Base-by-base conservation (phyloP, 2,888 invertebrate genomes). In the Dicycla oo region DNA sequence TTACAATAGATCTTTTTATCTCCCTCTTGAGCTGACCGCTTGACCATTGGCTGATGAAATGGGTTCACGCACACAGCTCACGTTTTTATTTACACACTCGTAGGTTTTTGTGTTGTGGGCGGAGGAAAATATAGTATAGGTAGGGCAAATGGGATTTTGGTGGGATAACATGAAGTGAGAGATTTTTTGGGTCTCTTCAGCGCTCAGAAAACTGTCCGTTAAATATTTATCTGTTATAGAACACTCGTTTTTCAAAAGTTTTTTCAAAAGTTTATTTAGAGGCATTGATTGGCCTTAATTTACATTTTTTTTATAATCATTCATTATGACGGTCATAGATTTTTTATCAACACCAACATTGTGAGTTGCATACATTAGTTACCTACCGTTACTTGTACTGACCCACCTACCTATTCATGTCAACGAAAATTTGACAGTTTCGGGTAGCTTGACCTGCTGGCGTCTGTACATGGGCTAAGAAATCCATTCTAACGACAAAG, bases 21-120 rank as follows among this genome's bases (percentile, higher is more conserved):
- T 86, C 90, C 80, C 81, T 93, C 87, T 73, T 56, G 34, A 62
- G 71, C 78, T 94, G 94, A 93, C 94, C 94, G 93, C 90, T 94
- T 95, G 94, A 95, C 94, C 94, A 95, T 94, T 95, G 94, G 94
- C 82, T 89, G 90, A 78, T 80, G 53, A 75, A 83, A 86, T 82
- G 76, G 79, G 85, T 73, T 74, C 63, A 85, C 81, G 13, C 78
- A 79, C 80, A 81, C 82, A 70, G 43, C 73, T 67, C 62, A 61
- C 47, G 45, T 49, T 15, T 75, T 58, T 61, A 47, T 65, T 67
- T 67, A 54, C 20, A 54, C 34, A 30, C 20, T 47, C 34, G 20
- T 72, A 45, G 67, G 49, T 26, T 51, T 38, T 69, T 68, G 70
- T 61, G 43, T 57, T 34, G 76, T 73, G 83, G 85, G 85, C 83